Percentiles rank a stretch among this genome's conserved stretches.
Conservation (phyloP, 2,888 invertebrate genomes). For the Eustalomyia histrio region DNA sequence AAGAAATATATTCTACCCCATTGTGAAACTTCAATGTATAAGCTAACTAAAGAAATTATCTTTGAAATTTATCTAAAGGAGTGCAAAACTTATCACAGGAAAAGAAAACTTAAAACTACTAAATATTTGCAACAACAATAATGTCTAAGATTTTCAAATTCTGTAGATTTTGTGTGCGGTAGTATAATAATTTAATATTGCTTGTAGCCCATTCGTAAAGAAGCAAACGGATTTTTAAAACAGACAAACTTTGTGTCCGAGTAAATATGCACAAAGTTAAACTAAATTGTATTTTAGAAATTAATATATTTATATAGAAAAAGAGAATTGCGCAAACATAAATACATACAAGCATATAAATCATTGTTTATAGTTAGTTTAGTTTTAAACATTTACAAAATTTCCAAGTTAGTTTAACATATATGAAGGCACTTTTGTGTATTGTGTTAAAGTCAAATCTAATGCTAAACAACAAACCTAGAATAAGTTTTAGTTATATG, state of each 20-base stretch:
- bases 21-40: conserved; percentile 22
- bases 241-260: background rate
- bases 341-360: conserved; percentile 50
- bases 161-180: conserved; percentile 19
- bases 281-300: background rate
- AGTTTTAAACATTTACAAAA: conserved; percentile 51
- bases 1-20: conserved; percentile 8
- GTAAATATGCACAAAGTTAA: too few relatives aligned
- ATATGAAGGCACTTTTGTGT: conserved; percentile 16
- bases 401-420: conserved; percentile 28
- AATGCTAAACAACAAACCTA: conserved; percentile 16
- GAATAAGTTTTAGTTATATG: conserved; percentile 27
- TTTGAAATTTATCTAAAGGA: conserved; percentile 43
- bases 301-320: conserved; percentile 42
- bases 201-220: conserved; percentile 28
- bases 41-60: conserved; percentile 24
- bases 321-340: conserved; percentile 15
- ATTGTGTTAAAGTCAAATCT: conserved; percentile 50
- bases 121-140: conserved; percentile 22
- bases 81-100: conserved; percentile 25
- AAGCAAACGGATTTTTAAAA: conserved; percentile 32
- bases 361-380: conserved; percentile 56
- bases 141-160: background rate
- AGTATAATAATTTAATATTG: conserved; percentile 50
- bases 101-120: conserved; percentile 7